Percentiles rank a stretch among this genome's conserved stretches.
Conservation (phyloP, 2,888 invertebrate species). For the Atrina japonica region DNA sequence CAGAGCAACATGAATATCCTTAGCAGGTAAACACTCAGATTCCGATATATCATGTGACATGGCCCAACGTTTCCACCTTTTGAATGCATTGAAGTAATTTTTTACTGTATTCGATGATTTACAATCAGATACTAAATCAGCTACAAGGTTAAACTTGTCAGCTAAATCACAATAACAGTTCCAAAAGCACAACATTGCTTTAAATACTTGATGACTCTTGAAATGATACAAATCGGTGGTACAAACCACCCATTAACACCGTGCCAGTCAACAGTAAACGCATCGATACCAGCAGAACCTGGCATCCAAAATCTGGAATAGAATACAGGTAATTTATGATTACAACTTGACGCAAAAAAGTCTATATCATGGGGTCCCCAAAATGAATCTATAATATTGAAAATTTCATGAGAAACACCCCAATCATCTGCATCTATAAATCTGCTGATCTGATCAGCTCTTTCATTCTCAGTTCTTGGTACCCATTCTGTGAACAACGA, state of each 20-base stretch:
- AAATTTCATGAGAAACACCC: slow-evolving; percentile 14
- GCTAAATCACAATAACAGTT: slow-evolving; percentile 19
- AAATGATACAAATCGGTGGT: slow-evolving; percentile 27
- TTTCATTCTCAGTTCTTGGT: slow-evolving; percentile 18
- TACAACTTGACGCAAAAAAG: slow-evolving; percentile 46
- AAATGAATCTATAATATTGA: slow-evolving; percentile 6
- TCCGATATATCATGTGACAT: not conserved
- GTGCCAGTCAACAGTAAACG: slow-evolving; percentile 27
- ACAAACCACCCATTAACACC: slow-evolving; percentile 27
- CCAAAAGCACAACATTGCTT: slow-evolving; percentile 27
- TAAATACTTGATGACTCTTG: slow-evolving; percentile 22
- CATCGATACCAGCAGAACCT: slow-evolving; percentile 19
- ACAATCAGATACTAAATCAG: not conserved
- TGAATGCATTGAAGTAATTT: slow-evolving; percentile 8
- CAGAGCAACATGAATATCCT: slow-evolving; percentile 1
- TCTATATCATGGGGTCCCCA: slow-evolving; percentile 43
- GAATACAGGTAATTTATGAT: slow-evolving; percentile 42
- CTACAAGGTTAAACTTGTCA: not conserved
- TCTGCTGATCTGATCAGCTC: slow-evolving; percentile 33
- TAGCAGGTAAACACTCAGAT: slow-evolving; percentile 6
- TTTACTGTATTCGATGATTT: slow-evolving; percentile 7
- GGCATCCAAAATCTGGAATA: slow-evolving; percentile 42
- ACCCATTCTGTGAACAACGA: slow-evolving; percentile 35
- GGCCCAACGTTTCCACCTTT: slow-evolving; percentile 1
- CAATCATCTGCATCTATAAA: slow-evolving; percentile 35